These are phyloP conservation scores for Formica selysi DNA, from an alignment of 1,140 invertebrate species.

Conservation along the genomic window DNA sequence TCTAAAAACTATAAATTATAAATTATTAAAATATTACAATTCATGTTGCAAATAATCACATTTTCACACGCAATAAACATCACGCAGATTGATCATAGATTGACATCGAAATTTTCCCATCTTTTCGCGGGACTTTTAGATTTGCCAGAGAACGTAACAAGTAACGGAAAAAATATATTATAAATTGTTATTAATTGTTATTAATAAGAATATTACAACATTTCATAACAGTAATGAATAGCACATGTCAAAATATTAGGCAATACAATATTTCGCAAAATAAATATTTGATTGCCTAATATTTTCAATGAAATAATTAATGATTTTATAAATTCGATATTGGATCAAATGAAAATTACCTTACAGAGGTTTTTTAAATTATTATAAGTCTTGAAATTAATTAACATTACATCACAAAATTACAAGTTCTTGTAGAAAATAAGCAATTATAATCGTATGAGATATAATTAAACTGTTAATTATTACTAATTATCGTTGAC, in stretches of 20 bases:
- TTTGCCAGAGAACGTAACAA: conserved; percentile 5
- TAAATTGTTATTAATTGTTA: conserved; percentile 21
- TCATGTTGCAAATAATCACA: conserved; percentile 41
- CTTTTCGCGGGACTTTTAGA: conserved; percentile 14
- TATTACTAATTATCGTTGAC: conserved; percentile 3
- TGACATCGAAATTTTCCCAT: conserved; percentile 15
- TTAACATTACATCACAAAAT: too few relatives aligned
- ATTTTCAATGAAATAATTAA: not conserved
- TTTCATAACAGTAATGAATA: conserved; percentile 8
- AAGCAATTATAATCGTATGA: not conserved
- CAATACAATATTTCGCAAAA: not conserved
- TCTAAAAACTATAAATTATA: conserved; percentile 43
- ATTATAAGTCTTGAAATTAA: not conserved
- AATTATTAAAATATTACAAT: conserved; percentile 38
- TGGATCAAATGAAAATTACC: not conserved
- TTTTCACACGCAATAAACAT: conserved; percentile 65
- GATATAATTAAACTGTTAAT: conserved; percentile 5
- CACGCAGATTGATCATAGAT: conserved; percentile 31
- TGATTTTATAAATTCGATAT: not conserved
- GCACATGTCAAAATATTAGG: not conserved
- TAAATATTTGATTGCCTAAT: not conserved
- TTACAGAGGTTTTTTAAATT: not conserved
- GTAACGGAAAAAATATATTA: conserved; percentile 17
- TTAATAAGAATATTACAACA: not conserved
- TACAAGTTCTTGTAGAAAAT: too few relatives aligned